Percentiles rank a stretch among this genome's conserved stretches.
phyloP scores from a whole-genome alignment of 1,140 invertebrate genomes.

The Atopsyche davidsoni region DNA sequence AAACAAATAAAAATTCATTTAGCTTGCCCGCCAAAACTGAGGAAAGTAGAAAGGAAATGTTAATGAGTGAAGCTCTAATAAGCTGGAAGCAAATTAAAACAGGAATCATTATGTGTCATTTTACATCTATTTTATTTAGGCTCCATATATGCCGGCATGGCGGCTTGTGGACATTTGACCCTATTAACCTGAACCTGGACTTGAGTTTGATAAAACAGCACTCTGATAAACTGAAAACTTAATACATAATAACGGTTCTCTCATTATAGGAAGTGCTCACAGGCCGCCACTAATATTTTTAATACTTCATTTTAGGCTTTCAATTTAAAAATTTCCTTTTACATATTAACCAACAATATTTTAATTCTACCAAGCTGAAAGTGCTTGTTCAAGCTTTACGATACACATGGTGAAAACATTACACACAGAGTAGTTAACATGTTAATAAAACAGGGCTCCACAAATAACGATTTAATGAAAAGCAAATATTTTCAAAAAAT shows the following conservation, averaged over 20 bases:
- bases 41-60: conserved; percentile 13
- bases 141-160: conserved; percentile 9
- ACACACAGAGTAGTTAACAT: conserved; percentile 3
- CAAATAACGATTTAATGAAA: conserved; percentile 10
- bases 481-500: too few relatives aligned
- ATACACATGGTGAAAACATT: not conserved
- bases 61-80: conserved; percentile 18
- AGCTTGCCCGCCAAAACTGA: conserved; percentile 18
- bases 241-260: conserved; percentile 3
- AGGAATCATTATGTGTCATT: not conserved
- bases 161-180: too few relatives aligned
- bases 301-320: too few relatives aligned
- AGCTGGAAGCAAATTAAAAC: conserved; percentile 22
- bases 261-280: too few relatives aligned
- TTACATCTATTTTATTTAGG: not conserved
- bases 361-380: conserved; percentile 4
- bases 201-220: too few relatives aligned
- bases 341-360: conserved; percentile 7
- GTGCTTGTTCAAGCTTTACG: not conserved
- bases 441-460: conserved; percentile 7
- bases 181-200: too few relatives aligned
- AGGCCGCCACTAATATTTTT: too few relatives aligned
- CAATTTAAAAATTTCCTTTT: conserved; percentile 5
- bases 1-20: conserved; percentile 31
- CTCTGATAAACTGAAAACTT: conserved; percentile 6